A percentile compares a stretch with the other conserved stretches of the same genome.
These are phyloP conservation scores for Elgonia sp. DNA, from an alignment of 2,888 invertebrate genomes.

Conservation along the genomic window DNA sequence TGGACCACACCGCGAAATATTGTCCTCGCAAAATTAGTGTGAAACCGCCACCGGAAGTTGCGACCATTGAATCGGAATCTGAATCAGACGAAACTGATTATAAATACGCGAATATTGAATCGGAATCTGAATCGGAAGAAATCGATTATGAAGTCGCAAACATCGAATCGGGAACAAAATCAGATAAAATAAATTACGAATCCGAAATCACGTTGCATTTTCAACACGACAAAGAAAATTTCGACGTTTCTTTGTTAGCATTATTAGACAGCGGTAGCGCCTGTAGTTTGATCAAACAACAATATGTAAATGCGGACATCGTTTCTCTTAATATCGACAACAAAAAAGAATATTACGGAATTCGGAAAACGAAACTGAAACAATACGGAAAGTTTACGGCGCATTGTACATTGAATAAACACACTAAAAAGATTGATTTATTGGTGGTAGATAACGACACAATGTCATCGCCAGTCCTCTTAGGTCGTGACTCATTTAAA, in stretches of 20 bases:
- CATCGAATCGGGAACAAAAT: conserved; percentile 52
- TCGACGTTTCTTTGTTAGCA: conserved; percentile 13
- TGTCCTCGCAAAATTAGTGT: too few species aligned
- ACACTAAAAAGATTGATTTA: background rate
- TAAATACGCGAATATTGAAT: too few species aligned
- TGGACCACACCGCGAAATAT: too few species aligned
- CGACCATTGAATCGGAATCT: too few species aligned
- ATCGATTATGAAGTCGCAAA: conserved; percentile 60
- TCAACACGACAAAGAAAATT: background rate
- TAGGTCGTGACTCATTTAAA: conserved; percentile 35
- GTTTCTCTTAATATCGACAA: background rate
- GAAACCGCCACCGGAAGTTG: too few species aligned
- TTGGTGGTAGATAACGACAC: conserved; percentile 26
- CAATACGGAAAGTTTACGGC: conserved; percentile 1
- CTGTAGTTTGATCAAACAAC: conserved; percentile 26
- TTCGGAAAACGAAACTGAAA: conserved; percentile 29
- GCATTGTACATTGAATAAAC: background rate
- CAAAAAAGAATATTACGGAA: conserved; percentile 6
- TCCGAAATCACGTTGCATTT: conserved; percentile 25
- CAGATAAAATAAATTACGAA: background rate
- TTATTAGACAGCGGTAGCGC: conserved; percentile 51
- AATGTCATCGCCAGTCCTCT: conserved; percentile 14
- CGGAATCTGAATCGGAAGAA: conserved; percentile 6
- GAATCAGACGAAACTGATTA: too few species aligned
- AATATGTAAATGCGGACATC: conserved; percentile 4